These are phyloP conservation scores for Peromyscus leucopus DNA, from an alignment of 2,113 vertebrate species.

Conservation along the genomic window DNA sequence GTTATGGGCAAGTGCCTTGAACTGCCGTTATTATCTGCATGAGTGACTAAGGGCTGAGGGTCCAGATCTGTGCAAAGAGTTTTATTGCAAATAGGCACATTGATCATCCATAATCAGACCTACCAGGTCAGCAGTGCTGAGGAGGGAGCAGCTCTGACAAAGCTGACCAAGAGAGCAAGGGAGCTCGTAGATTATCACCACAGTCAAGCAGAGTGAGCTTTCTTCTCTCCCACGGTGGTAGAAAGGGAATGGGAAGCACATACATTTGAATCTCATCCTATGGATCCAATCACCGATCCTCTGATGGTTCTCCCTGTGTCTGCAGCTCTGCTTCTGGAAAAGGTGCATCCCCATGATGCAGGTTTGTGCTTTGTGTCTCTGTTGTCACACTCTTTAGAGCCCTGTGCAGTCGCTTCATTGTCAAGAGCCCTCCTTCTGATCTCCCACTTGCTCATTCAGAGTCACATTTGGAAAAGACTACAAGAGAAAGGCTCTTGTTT, in stretches of 20 bases:
- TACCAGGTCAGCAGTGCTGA: conserved; percentile 86
- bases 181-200: conserved; percentile 84
- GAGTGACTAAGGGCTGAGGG: conserved; percentile 88
- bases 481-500: background rate
- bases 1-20: conserved; percentile 89
- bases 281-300: background rate
- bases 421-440: background rate
- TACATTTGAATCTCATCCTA: background rate
- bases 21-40: conserved; percentile 92
- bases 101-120: conserved; percentile 91
- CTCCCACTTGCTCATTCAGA: background rate
- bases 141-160: conserved; percentile 80
- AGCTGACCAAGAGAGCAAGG: conserved; percentile 87
- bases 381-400: background rate
- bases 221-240: conserved; percentile 78
- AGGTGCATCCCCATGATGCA: background rate
- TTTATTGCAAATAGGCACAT: conserved; percentile 89
- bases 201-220: conserved; percentile 85
- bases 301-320: background rate
- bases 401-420: background rate
- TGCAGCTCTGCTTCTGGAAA: background rate
- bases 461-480: background rate
- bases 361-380: background rate
- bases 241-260: conserved; percentile 50
- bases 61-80: conserved; percentile 87